phyloP scores from a whole-genome alignment of 2,888 invertebrate species.

The Tanypteryx hageni region DNA sequence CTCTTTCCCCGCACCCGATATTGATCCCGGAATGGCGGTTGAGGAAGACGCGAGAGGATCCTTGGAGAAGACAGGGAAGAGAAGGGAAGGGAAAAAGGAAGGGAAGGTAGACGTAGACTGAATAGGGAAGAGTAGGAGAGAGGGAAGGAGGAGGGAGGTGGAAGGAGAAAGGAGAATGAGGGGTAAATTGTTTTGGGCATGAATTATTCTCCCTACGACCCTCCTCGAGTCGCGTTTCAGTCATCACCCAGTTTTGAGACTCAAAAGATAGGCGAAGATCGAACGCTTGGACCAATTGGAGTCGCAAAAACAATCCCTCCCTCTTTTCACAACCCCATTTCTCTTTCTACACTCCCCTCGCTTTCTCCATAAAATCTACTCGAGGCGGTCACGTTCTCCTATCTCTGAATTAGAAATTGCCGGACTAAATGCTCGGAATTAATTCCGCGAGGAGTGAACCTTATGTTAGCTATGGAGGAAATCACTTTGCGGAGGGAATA shows the following conservation, averaged over 20 bases:
- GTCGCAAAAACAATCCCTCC: neutral
- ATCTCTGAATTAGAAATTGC: slow-evolving; percentile 23
- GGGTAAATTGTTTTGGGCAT: neutral
- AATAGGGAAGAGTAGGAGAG: neutral
- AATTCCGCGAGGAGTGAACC: slow-evolving; percentile 20
- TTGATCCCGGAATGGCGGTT: slow-evolving; percentile 63
- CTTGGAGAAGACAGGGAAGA: neutral
- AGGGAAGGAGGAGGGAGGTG: neutral
- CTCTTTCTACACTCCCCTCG: neutral
- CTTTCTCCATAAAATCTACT: neutral
- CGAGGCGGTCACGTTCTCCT: slow-evolving; percentile 26
- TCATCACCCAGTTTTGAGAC: neutral
- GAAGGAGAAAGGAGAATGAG: neutral
- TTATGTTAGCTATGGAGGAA: neutral
- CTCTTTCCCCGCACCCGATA: slow-evolving; percentile 51
- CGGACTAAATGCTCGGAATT: neutral
- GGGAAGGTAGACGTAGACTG: neutral
- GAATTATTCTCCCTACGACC: neutral
- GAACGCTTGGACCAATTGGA: neutral
- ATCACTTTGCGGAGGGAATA: slow-evolving; percentile 27
- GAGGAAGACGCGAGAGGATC: slow-evolving; percentile 1
- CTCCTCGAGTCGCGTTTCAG: neutral
- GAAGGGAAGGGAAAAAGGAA: neutral
- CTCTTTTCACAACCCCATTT: neutral
- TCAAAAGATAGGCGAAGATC: neutral